Conservation (phyloP, 1,140 invertebrate species). For the Acromyrmex heyeri region DNA sequence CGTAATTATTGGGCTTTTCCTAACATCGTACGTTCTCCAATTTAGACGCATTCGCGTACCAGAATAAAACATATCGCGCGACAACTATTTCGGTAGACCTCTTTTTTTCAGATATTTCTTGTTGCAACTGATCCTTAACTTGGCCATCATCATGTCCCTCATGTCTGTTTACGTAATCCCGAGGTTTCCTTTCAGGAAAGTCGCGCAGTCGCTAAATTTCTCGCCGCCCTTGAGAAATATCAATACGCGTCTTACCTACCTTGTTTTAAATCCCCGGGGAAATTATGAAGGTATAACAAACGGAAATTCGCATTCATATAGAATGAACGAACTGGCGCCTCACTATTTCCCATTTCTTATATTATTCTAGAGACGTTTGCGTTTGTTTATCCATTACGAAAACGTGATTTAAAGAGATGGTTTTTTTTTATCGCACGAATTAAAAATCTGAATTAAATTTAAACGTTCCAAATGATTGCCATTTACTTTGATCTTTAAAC, state of each 20-base stretch:
- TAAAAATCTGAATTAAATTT: conserved; percentile 8
- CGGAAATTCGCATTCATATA: conserved; percentile 4
- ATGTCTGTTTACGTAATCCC: conserved; percentile 48
- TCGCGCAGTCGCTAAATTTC: conserved; percentile 29
- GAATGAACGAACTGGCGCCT: neutral
- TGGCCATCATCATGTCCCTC: conserved; percentile 15
- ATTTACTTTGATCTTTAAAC: conserved; percentile 3
- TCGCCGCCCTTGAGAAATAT: conserved; percentile 18
- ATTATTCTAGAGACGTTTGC: neutral
- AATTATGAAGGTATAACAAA: conserved; percentile 47
- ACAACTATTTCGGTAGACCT: conserved; percentile 27
- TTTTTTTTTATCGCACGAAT: neutral
- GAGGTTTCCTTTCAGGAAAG: conserved; percentile 29
- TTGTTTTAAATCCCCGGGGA: conserved; percentile 24
- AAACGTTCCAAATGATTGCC: neutral
- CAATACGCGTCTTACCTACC: conserved; percentile 10
- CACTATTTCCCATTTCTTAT: conserved; percentile 21
- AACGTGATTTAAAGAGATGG: neutral
- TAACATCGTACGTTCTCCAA: conserved; percentile 29
- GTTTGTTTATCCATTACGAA: neutral
- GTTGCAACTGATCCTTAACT: conserved; percentile 58
- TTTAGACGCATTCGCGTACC: conserved; percentile 5
- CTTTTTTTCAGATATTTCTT: conserved; percentile 59
- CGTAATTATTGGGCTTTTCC: conserved; percentile 53
- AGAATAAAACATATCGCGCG: conserved; percentile 44